Evolutionary conservation across 2,113 vertebrate species (phyloP).

Genomic region (Phylloscopus whistleri): DNA sequence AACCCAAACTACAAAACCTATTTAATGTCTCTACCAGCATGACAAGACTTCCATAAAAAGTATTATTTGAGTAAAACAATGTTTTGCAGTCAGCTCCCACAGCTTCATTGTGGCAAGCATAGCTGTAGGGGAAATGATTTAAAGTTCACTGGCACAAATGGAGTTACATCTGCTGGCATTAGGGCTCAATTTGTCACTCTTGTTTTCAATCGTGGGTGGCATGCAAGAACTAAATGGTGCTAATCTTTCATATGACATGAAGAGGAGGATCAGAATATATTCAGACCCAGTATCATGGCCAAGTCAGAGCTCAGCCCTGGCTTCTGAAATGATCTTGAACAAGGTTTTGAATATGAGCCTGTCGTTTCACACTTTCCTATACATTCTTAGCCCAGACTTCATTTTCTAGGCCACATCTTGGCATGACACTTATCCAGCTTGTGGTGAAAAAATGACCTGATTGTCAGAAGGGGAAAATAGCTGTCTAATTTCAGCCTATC

Average conservation of each 20-base stretch:
- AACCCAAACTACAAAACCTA: neutral
- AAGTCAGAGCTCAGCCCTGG: neutral
- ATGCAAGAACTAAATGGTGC: neutral
- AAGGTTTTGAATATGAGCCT: neutral
- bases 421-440: neutral
- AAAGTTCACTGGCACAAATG: neutral
- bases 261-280: neutral
- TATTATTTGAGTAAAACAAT: neutral
- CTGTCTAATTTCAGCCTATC: neutral
- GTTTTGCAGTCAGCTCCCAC: neutral
- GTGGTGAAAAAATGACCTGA: neutral
- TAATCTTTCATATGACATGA: neutral
- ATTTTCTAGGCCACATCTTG: neutral
- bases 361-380: neutral
- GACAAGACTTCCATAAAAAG: neutral
- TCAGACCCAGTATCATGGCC: neutral
- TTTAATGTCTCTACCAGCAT: neutral
- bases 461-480: neutral
- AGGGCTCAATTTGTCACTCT: constrained; percentile 19
- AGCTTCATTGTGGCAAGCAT: neutral
- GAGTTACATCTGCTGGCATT: constrained; percentile 18
- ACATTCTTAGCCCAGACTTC: neutral
- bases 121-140: neutral
- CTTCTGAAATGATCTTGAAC: neutral
- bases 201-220: neutral